These are phyloP conservation scores for Arenaria interpres DNA, from an alignment of 2,113 vertebrate species.

Conservation along the genomic window DNA sequence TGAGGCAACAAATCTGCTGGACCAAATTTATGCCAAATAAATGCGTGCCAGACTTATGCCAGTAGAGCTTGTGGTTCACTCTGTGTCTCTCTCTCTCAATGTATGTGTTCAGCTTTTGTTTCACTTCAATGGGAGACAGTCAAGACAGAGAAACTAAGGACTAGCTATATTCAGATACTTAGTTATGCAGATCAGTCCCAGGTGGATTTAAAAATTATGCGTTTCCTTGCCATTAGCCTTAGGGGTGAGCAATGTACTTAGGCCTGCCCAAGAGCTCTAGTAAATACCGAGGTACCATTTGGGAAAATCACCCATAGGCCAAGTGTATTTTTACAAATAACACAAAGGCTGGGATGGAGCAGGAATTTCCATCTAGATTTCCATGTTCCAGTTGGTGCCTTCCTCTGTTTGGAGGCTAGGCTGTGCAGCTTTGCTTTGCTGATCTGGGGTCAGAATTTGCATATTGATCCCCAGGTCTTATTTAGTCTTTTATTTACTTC, in stretches of 20 bases:
- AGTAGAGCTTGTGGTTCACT: not conserved
- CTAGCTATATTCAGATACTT: not conserved
- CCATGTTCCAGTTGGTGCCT: not conserved
- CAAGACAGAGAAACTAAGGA: not conserved
- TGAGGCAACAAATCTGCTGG: constrained; percentile 35
- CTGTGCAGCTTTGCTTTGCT: not conserved
- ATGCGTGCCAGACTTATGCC: not conserved
- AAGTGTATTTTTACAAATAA: not conserved
- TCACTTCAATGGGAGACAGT: not conserved
- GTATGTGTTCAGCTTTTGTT: not conserved
- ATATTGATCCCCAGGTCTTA: not conserved
- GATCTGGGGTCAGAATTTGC: not conserved
- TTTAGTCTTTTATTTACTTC: not conserved
- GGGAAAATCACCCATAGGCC: not conserved
- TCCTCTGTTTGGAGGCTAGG: not conserved
- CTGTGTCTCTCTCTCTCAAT: not conserved
- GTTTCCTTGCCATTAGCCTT: not conserved
- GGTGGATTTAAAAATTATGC: not conserved
- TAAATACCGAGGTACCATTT: not conserved
- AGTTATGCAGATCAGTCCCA: not conserved
- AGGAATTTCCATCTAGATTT: not conserved
- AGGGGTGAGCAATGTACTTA: not conserved
- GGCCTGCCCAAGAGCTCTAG: not conserved
- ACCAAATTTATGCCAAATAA: not conserved
- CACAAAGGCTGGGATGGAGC: not conserved